phyloP scores from a whole-genome alignment of 2,113 vertebrate genomes.

The Bungarus multicinctus region DNA sequence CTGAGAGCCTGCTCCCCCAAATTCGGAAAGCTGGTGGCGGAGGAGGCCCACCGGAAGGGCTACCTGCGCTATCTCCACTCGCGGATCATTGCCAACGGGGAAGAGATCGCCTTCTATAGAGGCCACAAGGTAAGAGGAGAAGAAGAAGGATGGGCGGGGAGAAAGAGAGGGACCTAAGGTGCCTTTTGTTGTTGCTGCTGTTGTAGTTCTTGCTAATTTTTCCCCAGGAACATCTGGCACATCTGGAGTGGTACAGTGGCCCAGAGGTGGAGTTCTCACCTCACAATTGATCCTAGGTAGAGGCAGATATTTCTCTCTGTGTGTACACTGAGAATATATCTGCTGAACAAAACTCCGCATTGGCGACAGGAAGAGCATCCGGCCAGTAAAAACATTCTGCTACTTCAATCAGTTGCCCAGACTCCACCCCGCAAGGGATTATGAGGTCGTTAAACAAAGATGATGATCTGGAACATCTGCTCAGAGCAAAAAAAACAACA shows the following conservation, averaged over 20 bases:
- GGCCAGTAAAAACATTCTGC: no score
- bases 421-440: no score
- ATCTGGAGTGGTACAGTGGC: not conserved
- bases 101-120: conserved; percentile 97
- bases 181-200: not conserved
- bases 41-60: conserved; percentile 94
- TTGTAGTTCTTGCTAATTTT: conserved; percentile 14
- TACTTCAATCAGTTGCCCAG: no score
- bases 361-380: no score
- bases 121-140: conserved; percentile 90
- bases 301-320: no score
- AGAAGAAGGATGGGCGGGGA: not conserved
- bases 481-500: no score
- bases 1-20: conserved; percentile 91
- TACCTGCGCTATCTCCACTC: conserved; percentile 95
- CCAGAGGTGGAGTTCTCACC: no score
- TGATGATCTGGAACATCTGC: no score
- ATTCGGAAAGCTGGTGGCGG: conserved; percentile 94
- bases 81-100: conserved; percentile 94
- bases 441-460: no score
- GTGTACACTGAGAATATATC: no score
- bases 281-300: no score
- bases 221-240: conserved; percentile 25
- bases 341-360: no score
- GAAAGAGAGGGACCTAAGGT: not conserved